These are phyloP conservation scores for Zaprionus inermis DNA, from an alignment of 1,140 invertebrate species.

Conservation along the genomic window DNA sequence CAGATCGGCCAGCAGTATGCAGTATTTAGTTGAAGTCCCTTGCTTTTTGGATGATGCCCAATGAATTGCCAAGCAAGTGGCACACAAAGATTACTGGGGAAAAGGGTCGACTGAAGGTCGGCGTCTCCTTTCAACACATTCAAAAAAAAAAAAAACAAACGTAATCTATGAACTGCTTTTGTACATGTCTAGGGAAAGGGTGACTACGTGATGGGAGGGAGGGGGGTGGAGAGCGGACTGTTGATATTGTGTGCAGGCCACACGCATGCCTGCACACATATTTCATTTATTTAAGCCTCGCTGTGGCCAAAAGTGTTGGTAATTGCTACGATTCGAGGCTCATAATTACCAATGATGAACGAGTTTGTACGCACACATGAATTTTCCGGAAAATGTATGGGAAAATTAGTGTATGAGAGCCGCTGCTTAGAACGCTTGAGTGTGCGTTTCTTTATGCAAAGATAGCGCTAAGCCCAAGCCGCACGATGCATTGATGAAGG, in stretches of 20 bases:
- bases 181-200: not conserved
- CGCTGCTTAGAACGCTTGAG: not conserved
- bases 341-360: conserved; percentile 35
- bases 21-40: conserved; percentile 59
- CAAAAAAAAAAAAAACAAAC: not conserved
- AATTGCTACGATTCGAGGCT: conserved; percentile 54
- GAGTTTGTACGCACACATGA: conserved; percentile 5
- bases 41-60: conserved; percentile 30
- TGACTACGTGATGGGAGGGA: too few species aligned
- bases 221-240: not conserved
- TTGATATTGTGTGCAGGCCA: not conserved
- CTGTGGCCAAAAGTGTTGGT: conserved; percentile 49
- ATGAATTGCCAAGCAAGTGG: conserved; percentile 65
- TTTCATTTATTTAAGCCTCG: conserved; percentile 51
- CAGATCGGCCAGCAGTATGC: conserved; percentile 25
- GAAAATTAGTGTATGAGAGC: too few species aligned
- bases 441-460: not conserved
- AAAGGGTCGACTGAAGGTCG: conserved; percentile 59
- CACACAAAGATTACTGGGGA: conserved; percentile 17
- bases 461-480: not conserved
- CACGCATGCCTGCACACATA: conserved; percentile 51
- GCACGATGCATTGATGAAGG: not conserved
- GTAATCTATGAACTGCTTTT: not conserved
- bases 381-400: not conserved
- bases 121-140: not conserved